A percentile compares a stretch with the other conserved stretches of the same genome.
These are phyloP conservation scores for Heliconius ismenius DNA, from an alignment of 2,888 invertebrate genomes.

Conservation along the genomic window DNA sequence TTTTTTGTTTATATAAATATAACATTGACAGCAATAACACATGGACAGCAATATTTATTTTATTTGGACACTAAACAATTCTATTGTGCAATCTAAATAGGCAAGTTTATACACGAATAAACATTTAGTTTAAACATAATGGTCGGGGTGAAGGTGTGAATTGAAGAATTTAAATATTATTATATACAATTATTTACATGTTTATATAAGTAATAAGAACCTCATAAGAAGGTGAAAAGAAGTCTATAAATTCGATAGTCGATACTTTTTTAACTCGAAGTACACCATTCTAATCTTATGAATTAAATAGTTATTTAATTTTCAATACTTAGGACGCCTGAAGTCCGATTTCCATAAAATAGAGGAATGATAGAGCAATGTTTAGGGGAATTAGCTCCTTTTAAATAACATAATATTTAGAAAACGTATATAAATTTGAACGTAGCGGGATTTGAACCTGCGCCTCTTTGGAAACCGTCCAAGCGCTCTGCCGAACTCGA, in stretches of 20 bases:
- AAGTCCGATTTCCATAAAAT: too few species aligned
- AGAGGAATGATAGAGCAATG: too few species aligned
- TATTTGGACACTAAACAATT: conserved; percentile 12
- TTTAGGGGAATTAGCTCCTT: too few species aligned
- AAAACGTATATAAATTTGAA: too few species aligned
- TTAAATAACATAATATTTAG: too few species aligned
- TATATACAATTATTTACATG: conserved; percentile 20
- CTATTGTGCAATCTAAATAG: conserved; percentile 13
- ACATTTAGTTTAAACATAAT: conserved; percentile 24
- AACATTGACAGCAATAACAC: not conserved
- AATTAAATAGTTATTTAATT: not conserved
- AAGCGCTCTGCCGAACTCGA: too few species aligned
- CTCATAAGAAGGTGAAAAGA: not conserved
- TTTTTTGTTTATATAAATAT: not conserved
- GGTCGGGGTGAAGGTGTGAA: conserved; percentile 19
- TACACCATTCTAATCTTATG: not conserved
- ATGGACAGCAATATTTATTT: too few species aligned
- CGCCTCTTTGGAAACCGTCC: too few species aligned
- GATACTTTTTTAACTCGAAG: not conserved
- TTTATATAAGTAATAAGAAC: conserved; percentile 15
- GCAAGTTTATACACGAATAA: conserved; percentile 12
- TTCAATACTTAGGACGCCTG: not conserved
- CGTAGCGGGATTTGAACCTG: too few species aligned
- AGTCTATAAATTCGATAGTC: not conserved
- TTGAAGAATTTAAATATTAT: conserved; percentile 16